Percentiles rank a stretch among this genome's conserved stretches.
These are phyloP conservation scores for Atopsyche davidsoni DNA, from an alignment of 1,140 invertebrate genomes.

Conservation along the genomic window DNA sequence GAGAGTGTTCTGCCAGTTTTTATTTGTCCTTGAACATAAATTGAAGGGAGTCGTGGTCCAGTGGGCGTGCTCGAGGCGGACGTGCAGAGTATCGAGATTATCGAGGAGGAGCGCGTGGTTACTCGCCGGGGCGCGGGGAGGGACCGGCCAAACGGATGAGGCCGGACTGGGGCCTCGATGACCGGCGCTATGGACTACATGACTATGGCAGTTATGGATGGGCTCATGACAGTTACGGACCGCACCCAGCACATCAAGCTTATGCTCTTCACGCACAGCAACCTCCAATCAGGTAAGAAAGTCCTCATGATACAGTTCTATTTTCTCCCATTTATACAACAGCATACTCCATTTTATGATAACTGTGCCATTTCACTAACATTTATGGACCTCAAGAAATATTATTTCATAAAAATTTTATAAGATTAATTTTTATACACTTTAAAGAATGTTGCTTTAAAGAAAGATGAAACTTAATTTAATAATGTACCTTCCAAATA, in stretches of 20 bases:
- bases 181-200: conserved; percentile 45
- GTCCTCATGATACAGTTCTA: too few species aligned
- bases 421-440: too few species aligned
- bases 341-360: too few species aligned
- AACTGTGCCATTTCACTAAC: too few species aligned
- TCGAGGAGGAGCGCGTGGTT: conserved; percentile 50
- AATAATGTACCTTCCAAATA: too few species aligned
- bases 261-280: conserved; percentile 46
- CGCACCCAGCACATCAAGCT: conserved; percentile 45
- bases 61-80: conserved; percentile 28
- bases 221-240: conserved; percentile 47
- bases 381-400: too few species aligned
- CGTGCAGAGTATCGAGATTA: conserved; percentile 67
- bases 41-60: conserved; percentile 5
- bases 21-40: background rate
- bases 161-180: conserved; percentile 62
- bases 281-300: conserved; percentile 43
- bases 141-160: conserved; percentile 72
- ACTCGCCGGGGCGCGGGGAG: conserved; percentile 74
- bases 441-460: too few species aligned
- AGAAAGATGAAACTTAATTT: too few species aligned
- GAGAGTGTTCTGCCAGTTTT: conserved; percentile 1
- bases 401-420: too few species aligned
- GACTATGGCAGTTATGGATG: conserved; percentile 49
- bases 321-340: too few species aligned